These are phyloP conservation scores for Dasypogon diadema DNA, from an alignment of 2,888 invertebrate species.

Conservation along the genomic window DNA sequence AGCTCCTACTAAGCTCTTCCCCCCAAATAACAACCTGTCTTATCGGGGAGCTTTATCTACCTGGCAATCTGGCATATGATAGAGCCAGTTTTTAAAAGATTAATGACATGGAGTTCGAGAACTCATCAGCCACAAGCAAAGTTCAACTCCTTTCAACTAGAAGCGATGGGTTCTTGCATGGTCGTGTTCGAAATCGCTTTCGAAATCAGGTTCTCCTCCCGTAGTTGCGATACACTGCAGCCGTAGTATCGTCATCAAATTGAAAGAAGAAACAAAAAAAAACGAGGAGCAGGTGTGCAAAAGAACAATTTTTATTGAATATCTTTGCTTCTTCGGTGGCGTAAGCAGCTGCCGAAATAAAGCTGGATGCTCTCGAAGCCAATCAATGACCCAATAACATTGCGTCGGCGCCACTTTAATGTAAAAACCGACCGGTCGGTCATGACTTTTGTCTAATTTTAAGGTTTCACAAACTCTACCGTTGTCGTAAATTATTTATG, in stretches of 20 bases:
- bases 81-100: constrained; percentile 34
- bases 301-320: neutral
- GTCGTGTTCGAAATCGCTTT: neutral
- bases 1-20: constrained; percentile 19
- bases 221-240: too few relatives aligned
- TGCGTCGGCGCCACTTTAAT: neutral
- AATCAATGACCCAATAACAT: neutral
- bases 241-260: too few relatives aligned
- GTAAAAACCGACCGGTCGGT: neutral
- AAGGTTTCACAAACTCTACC: constrained; percentile 19
- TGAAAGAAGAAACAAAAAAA: too few relatives aligned
- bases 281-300: neutral
- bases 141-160: too few relatives aligned
- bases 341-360: too few relatives aligned
- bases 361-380: too few relatives aligned
- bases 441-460: constrained; percentile 6
- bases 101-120: constrained; percentile 20
- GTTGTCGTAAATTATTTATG: constrained; percentile 31
- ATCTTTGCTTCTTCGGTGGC: too few relatives aligned
- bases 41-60: constrained; percentile 38
- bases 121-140: neutral
- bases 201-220: neutral
- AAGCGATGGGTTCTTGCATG: too few relatives aligned
- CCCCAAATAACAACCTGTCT: neutral
- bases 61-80: neutral